Evolutionary conservation across 2,113 vertebrate species (phyloP).

Genomic region (Cariama cristata): DNA sequence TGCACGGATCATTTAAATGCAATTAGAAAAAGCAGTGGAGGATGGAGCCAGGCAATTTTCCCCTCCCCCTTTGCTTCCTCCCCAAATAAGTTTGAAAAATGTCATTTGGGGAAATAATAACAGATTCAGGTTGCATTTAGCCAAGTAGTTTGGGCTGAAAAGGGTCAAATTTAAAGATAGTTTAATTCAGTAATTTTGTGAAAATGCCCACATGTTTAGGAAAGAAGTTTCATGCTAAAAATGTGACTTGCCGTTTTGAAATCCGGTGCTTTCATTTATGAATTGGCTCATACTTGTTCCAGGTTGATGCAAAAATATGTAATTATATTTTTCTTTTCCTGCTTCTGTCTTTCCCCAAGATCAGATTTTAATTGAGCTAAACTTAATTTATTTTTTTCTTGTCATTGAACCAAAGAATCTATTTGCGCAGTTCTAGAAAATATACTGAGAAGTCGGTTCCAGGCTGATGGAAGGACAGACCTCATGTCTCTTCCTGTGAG

Average conservation of each 20-base stretch:
- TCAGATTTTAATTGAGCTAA: not conserved
- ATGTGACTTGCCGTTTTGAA: not conserved
- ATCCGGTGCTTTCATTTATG: not conserved
- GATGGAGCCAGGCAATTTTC: conserved; percentile 59
- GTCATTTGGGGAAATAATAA: conserved; percentile 17
- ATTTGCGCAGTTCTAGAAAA: not conserved
- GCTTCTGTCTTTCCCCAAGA: not conserved
- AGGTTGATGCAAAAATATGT: not conserved
- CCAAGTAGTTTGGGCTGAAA: not conserved
- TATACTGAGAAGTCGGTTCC: not conserved
- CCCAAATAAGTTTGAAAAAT: conserved; percentile 10
- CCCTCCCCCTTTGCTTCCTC: not conserved
- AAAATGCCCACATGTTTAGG: not conserved
- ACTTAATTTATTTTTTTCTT: not conserved
- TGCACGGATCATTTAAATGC: conserved; percentile 67
- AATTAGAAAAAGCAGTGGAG: conserved; percentile 67
- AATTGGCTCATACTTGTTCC: not conserved
- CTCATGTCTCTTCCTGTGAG: not conserved
- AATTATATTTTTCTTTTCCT: not conserved
- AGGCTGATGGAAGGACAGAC: not conserved
- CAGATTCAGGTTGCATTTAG: conserved; percentile 18
- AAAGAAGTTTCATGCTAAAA: not conserved
- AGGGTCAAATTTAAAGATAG: not conserved
- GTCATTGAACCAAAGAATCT: not conserved
- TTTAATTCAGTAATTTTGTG: not conserved